Evolutionary conservation across 2,113 vertebrate species (phyloP).

Genomic region (Sorex araneus): DNA sequence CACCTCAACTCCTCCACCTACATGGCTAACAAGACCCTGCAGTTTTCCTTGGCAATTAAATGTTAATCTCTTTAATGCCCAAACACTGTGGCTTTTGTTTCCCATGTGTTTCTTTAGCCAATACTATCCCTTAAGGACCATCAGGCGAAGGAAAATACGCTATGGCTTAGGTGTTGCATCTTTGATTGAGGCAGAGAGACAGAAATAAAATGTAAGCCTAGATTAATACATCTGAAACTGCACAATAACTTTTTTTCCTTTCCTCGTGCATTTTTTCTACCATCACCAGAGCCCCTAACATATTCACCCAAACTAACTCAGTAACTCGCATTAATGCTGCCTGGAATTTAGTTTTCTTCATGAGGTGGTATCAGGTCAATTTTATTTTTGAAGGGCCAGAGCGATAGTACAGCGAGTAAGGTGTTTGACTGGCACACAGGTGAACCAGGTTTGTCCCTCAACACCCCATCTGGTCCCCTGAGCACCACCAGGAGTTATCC

Average conservation of each 20-base stretch:
- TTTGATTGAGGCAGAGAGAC: constrained; percentile 75
- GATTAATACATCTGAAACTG: constrained; percentile 67
- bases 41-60: constrained; percentile 59
- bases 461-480: too few species aligned
- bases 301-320: constrained; percentile 56
- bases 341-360: too few species aligned
- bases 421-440: too few species aligned
- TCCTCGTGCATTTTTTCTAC: constrained; percentile 46
- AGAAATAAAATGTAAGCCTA: constrained; percentile 72
- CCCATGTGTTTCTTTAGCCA: background rate
- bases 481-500: too few species aligned
- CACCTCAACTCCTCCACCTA: background rate
- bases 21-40: background rate
- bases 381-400: too few species aligned
- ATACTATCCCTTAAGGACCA: constrained; percentile 42
- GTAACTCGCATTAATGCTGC: too few species aligned
- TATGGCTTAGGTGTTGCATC: background rate
- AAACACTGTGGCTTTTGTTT: constrained; percentile 48
- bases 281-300: background rate
- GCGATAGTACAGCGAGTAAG: too few species aligned
- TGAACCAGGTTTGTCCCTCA: too few species aligned
- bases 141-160: background rate
- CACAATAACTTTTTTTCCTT: constrained; percentile 71
- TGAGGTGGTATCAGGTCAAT: too few species aligned
- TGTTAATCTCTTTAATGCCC: constrained; percentile 76